Percentiles rank a stretch among this genome's conserved stretches.
Evolutionary conservation across 2,888 invertebrate species (phyloP).

Genomic region (Oegoconia quadripuncta): DNA sequence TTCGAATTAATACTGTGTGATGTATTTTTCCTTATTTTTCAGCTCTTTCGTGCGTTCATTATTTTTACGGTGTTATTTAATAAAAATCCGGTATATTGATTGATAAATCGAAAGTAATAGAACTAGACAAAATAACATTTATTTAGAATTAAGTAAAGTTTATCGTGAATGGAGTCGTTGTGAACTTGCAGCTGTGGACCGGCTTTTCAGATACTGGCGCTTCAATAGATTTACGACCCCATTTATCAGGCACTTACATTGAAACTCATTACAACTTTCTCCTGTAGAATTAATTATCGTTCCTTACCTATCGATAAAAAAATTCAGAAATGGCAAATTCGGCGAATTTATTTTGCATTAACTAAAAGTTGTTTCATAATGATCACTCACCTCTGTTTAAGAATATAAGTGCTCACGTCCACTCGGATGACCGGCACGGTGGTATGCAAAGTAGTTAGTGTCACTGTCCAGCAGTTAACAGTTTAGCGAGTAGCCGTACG

Average conservation of each 20-base stretch:
- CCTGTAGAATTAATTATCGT: constrained; percentile 2
- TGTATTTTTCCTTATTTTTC: too few species aligned
- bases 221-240: constrained; percentile 13
- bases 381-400: constrained; percentile 60
- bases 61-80: too few species aligned
- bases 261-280: constrained; percentile 6
- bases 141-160: constrained; percentile 3
- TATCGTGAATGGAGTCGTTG: constrained; percentile 4
- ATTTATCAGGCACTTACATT: constrained; percentile 2
- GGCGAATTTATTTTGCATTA: constrained; percentile 2
- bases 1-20: too few species aligned
- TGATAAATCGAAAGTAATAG: too few species aligned
- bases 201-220: constrained; percentile 53
- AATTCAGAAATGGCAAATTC: constrained; percentile 6
- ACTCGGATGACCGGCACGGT: constrained; percentile 45
- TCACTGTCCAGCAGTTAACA: constrained; percentile 59
- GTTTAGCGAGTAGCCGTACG: constrained; percentile 48
- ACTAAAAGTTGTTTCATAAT: constrained; percentile 8
- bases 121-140: background rate
- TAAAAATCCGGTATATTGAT: too few species aligned
- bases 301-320: background rate
- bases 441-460: constrained; percentile 42
- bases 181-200: constrained; percentile 41
- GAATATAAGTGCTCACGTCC: constrained; percentile 48
- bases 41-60: too few species aligned